phyloP scores from a whole-genome alignment of 1,140 invertebrate genomes.

The Nebria ingens region DNA sequence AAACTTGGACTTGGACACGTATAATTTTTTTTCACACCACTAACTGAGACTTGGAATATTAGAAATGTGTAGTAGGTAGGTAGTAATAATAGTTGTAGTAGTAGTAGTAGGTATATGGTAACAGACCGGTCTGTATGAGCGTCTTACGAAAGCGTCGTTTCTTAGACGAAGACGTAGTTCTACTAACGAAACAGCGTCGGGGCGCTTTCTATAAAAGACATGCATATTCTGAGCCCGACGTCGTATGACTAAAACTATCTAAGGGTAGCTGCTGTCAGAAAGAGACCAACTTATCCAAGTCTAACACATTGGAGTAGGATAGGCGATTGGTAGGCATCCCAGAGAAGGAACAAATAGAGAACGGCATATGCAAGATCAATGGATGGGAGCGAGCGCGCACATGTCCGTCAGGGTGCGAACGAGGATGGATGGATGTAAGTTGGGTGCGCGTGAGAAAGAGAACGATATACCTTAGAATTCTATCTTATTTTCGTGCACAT shows the following conservation, averaged over 20 bases:
- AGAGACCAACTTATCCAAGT: background rate
- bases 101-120: background rate
- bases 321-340: constrained; percentile 26
- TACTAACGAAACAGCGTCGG: background rate
- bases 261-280: background rate
- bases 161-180: background rate
- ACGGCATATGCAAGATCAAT: constrained; percentile 25
- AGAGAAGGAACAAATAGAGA: constrained; percentile 18
- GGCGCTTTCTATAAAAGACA: background rate
- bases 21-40: too few relatives aligned
- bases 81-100: background rate
- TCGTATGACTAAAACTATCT: constrained; percentile 1
- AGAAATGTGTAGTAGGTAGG: too few relatives aligned
- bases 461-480: constrained; percentile 28
- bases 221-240: background rate
- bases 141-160: too few relatives aligned
- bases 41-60: too few relatives aligned
- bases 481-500: constrained; percentile 30
- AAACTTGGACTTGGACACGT: too few relatives aligned
- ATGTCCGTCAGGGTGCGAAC: too few relatives aligned
- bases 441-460: constrained; percentile 20
- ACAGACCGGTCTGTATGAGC: too few relatives aligned
- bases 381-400: constrained; percentile 23
- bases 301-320: constrained; percentile 20
- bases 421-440: constrained; percentile 19